Percentiles rank a stretch among this genome's conserved stretches.
Evolutionary conservation across 2,113 vertebrate genomes (phyloP).

Genomic region (Coturnix japonica): DNA sequence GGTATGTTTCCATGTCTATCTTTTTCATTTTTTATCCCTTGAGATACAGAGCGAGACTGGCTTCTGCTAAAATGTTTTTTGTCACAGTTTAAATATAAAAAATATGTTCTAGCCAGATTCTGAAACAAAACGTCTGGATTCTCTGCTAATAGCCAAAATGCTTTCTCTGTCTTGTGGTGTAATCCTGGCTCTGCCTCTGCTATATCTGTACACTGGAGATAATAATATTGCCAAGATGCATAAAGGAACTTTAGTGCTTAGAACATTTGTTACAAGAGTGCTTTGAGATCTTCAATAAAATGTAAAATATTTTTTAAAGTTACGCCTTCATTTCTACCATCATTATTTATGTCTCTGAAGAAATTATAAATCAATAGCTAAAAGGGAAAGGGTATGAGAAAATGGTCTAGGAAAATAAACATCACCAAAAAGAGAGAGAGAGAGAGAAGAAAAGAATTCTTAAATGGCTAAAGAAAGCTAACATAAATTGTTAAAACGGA

Average conservation of each 20-base stretch:
- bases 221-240: background rate
- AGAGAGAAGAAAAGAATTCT: background rate
- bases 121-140: background rate
- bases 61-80: background rate
- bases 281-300: conserved; percentile 1
- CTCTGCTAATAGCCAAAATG: background rate
- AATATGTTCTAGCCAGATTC: background rate
- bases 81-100: background rate
- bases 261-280: background rate
- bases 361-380: conserved; percentile 54
- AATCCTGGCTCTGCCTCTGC: background rate
- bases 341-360: conserved; percentile 32
- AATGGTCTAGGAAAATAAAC: conserved; percentile 36
- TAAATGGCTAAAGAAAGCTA: conserved; percentile 38
- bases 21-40: background rate
- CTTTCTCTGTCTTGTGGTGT: background rate
- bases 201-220: background rate
- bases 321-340: background rate
- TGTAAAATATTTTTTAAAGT: conserved; percentile 31
- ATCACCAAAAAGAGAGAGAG: background rate
- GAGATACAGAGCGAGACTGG: background rate
- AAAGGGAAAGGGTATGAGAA: conserved; percentile 54
- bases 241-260: background rate
- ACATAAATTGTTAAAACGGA: conserved; percentile 38
- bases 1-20: background rate